phyloP scores from a whole-genome alignment of 2,888 invertebrate species.

The Drosophila suboccidentalis region DNA sequence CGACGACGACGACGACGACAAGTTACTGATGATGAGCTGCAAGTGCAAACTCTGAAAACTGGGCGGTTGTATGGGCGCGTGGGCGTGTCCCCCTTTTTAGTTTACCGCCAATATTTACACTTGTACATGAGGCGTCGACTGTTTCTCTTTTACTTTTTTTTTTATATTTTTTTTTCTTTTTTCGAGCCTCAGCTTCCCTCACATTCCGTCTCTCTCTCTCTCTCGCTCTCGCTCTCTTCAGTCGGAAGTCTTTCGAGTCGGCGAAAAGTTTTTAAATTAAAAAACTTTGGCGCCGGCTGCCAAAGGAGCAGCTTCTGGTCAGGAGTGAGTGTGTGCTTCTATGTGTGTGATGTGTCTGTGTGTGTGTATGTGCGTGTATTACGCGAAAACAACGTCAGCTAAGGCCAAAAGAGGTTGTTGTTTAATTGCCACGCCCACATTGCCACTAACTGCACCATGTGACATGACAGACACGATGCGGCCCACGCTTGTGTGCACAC shows the following conservation, averaged over 20 bases:
- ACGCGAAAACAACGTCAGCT: conserved; percentile 42
- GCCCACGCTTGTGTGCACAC: conserved; percentile 71
- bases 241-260: conserved; percentile 43
- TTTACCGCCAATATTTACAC: conserved; percentile 65
- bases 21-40: conserved; percentile 43
- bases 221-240: neutral
- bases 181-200: neutral
- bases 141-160: conserved; percentile 28
- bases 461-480: conserved; percentile 35
- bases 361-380: conserved; percentile 21
- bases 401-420: conserved; percentile 33
- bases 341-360: conserved; percentile 24
- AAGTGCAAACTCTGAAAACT: conserved; percentile 7
- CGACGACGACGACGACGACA: conserved; percentile 45
- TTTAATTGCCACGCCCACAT: conserved; percentile 68
- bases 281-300: conserved; percentile 77
- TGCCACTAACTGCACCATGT: conserved; percentile 36
- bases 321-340: conserved; percentile 13
- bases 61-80: conserved; percentile 18
- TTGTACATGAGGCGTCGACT: conserved; percentile 46
- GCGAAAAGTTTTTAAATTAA: conserved; percentile 81
- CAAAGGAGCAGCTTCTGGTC: conserved; percentile 50
- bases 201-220: neutral
- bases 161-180: no score
- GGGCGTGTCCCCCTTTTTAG: conserved; percentile 17